Evolutionary conservation across 2,113 vertebrate species (phyloP), one percentile per base, ranked within the genome.

Genomic region (Hemichromis elongatus): DNA sequence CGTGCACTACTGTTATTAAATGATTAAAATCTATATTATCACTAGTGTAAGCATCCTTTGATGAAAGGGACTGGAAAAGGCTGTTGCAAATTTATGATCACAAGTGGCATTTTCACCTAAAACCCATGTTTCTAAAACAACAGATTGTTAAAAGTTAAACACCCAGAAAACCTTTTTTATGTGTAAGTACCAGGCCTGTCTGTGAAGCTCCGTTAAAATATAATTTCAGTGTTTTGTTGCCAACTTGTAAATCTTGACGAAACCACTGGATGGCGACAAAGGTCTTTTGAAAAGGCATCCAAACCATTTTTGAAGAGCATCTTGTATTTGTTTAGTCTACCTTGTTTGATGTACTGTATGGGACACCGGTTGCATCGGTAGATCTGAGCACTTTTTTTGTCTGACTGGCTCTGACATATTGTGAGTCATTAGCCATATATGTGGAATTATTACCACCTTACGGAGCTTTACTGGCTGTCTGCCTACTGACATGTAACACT

Each of bases 251-350:
- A 6, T 7, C 68, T 68, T 40, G 1, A 57, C 5, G 9, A 37
- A 21, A 50, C 82, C 93, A 88, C 93, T 86, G 18, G 94, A 83
- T 91, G 94, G 93, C 83, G 77, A 86, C 79, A 93, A 52, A 80
- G 52, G 19, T 40, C 86, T 66, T 70, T 37, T 77, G 9, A 86
- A 45, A 56, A 59, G 3, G 37, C 47, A 54, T 13, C 13, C 10
- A 30, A 45, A 28, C 16, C 42, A 19, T 40, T 59, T 47, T 75
- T 28, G 19, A 40, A 42, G 4, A 52, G 30, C 7, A 5, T 30
- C 18, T 53, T 57, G 80, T 70, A 6, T 85, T 26, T 30, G 21
- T 57, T n/a, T 14, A 55, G 9, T 18, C 68, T 40, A 18, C n/a
- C 70, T 33, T 75, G 26, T 52, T 75, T 75, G 3, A 10, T 75